These are phyloP conservation scores for Lysandra coridon DNA, from an alignment of 2,888 invertebrate species.

Conservation along the genomic window DNA sequence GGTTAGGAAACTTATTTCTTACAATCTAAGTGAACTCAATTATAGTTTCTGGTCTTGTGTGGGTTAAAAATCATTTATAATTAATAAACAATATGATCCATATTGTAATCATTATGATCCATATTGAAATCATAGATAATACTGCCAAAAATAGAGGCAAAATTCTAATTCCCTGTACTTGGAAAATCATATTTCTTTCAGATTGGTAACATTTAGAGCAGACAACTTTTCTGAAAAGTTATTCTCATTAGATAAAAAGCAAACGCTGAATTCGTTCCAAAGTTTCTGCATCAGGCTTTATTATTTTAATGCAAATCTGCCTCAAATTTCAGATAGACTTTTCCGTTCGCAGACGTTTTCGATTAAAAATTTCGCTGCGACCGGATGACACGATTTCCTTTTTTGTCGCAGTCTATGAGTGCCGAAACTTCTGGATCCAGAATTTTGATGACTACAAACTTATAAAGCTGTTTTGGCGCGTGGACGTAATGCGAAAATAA, in stretches of 20 bases:
- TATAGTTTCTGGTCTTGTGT: too few relatives aligned
- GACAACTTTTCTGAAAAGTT: neutral
- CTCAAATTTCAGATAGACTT: constrained; percentile 27
- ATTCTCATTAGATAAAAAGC: neutral
- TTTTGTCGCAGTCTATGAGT: constrained; percentile 20
- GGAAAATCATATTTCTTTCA: neutral
- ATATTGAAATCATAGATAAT: too few relatives aligned
- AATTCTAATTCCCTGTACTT: too few relatives aligned
- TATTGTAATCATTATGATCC: too few relatives aligned
- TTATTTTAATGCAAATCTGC: constrained; percentile 31
- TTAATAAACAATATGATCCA: too few relatives aligned
- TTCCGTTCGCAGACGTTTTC: constrained; percentile 25
- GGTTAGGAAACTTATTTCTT: too few relatives aligned
- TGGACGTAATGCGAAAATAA: neutral
- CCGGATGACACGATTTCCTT: constrained; percentile 30
- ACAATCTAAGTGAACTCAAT: too few relatives aligned
- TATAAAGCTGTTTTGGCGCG: neutral
- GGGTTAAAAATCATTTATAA: too few relatives aligned
- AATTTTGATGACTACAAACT: neutral
- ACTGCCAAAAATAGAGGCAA: too few relatives aligned
- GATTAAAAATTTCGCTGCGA: constrained; percentile 31
- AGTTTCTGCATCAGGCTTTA: neutral
- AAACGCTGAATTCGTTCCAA: neutral
- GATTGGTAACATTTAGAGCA: too few relatives aligned
- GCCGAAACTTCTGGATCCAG: neutral